These are phyloP conservation scores for Syrmaticus mikado DNA, from an alignment of 2,113 vertebrate genomes.

Conservation along the genomic window DNA sequence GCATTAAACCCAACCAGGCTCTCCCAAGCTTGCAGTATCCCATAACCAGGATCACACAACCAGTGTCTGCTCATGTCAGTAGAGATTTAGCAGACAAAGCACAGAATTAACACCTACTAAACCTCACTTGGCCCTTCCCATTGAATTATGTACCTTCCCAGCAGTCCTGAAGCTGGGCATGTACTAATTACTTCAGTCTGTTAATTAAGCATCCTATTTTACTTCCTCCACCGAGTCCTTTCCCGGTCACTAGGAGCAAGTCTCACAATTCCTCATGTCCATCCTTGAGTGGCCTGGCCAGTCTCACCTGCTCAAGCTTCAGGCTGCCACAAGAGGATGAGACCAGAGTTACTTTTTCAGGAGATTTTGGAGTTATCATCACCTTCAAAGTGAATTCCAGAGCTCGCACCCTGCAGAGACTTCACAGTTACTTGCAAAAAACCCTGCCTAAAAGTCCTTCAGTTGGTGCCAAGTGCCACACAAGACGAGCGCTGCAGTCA, in stretches of 20 bases:
- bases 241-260: background rate
- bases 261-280: background rate
- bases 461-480: rapidly evolving
- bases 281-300: too few species aligned
- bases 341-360: background rate
- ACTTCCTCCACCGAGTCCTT: background rate
- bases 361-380: background rate
- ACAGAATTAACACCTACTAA: rapidly evolving
- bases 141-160: background rate
- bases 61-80: background rate
- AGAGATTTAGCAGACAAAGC: background rate
- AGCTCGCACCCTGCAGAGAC: background rate
- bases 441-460: rapidly evolving
- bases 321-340: background rate
- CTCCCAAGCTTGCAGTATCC: background rate
- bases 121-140: background rate
- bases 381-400: background rate
- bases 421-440: rapidly evolving
- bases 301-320: background rate
- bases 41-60: too few species aligned
- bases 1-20: background rate
- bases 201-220: background rate
- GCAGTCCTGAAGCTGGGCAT: background rate
- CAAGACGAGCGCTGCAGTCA: background rate
- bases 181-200: background rate